A percentile compares a stretch with the other conserved stretches of the same genome.
phyloP scores from a whole-genome alignment of 2,797 vertebrate species.

The Carduelis carduelis region DNA sequence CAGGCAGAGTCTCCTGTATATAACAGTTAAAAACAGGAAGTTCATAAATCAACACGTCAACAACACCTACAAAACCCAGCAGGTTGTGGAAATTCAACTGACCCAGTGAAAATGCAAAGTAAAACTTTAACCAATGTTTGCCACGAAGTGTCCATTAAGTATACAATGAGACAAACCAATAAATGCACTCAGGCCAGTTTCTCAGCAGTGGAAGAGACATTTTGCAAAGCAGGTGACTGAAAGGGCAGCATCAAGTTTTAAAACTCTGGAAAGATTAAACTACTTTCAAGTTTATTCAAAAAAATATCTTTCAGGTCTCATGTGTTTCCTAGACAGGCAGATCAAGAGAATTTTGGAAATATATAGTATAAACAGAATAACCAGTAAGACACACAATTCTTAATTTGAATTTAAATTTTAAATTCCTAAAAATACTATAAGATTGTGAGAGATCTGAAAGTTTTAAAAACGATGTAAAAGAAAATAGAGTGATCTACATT shows the following conservation, averaged over 20 bases:
- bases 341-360: background rate
- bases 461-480: background rate
- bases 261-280: background rate
- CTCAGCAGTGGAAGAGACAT: background rate
- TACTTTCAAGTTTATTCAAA: background rate
- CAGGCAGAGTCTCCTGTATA: slow-evolving; percentile 41
- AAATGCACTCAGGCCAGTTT: background rate
- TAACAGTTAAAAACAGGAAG: slow-evolving; percentile 7
- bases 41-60: background rate
- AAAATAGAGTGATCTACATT: background rate
- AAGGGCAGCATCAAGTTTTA: background rate
- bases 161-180: background rate
- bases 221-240: background rate
- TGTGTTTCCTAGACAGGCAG: background rate
- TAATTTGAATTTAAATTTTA: background rate
- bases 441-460: background rate
- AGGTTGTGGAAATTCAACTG: background rate
- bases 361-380: background rate
- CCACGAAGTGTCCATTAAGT: background rate
- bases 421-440: background rate
- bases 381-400: background rate
- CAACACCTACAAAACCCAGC: background rate
- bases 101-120: slow-evolving; percentile 16
- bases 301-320: background rate
- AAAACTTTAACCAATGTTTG: slow-evolving; percentile 52